Evolutionary conservation across 2,113 vertebrate genomes (phyloP), one percentile per base, ranked within the genome.

Genomic region (Porphyrio hochstetteri): DNA sequence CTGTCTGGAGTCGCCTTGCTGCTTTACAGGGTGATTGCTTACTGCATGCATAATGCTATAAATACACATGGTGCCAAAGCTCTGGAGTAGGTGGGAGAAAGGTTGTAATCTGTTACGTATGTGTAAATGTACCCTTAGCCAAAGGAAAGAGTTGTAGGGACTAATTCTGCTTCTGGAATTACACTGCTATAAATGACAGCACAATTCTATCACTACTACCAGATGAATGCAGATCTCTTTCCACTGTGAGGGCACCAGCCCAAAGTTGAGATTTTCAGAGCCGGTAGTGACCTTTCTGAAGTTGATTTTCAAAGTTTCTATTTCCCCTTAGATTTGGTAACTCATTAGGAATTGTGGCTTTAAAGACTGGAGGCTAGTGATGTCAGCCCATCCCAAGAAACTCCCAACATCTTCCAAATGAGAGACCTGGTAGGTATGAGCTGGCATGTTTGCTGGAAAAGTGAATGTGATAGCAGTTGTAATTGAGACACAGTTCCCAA

Each of bases 181-280:
- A 21, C 1, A 1, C 44, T 40, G 35, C 25, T 75, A 9, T 10
- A 78, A 81, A n/a, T 1, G 38, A 92, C 35, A 81, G 57, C 28
- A 46, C 44, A n/a, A 33, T 63, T 44, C 46, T 53, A 3, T 75
- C 35, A 7, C 35, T 31, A 5, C 61, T 64, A 29, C 31, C 19
- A 35, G 36, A 79, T 42, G 25, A 72, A 50, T 29, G 60, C 42
- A 35, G 40, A 42, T 16, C 10, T 78, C 40, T 88, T 48, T 71
- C 44, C 38, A 42, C 21, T 1, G 0, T 7, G 27, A 46, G n/a
- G n/a, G 3, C 10, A 33, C 60, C 25, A 10, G 31, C 16, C 40
- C 33, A 27, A 48, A 40, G 9, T 2, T 64, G 72, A 64, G 61
- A 15, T 92, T 83, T 88, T 83, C 60, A n/a, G 44, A 92, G 42